Conservation (phyloP, 2,888 invertebrate genomes). For the Lepidonotus clava region DNA sequence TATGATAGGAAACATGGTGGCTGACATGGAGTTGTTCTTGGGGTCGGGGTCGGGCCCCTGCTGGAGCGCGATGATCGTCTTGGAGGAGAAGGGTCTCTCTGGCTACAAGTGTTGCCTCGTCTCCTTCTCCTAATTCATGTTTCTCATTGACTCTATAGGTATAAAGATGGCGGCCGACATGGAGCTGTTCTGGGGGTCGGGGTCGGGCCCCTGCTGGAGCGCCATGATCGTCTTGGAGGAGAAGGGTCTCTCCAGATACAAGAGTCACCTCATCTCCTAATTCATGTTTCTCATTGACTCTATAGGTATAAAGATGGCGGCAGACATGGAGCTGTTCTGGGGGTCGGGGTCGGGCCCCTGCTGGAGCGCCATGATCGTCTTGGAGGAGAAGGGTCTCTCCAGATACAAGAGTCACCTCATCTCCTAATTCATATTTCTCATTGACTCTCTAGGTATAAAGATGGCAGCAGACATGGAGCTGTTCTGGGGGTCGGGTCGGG, state of each 20-base stretch:
- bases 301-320: no score
- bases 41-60: conserved; percentile 74
- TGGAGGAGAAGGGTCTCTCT: conserved; percentile 72
- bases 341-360: conserved; percentile 74
- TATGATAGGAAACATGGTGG: no score
- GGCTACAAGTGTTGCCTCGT: conserved; percentile 66
- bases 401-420: conserved; percentile 66
- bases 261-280: conserved; percentile 67
- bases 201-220: conserved; percentile 72
- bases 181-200: conserved; percentile 74
- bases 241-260: conserved; percentile 68
- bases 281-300: no score
- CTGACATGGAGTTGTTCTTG: conserved; percentile 71
- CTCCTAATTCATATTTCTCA: no score
- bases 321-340: conserved; percentile 71
- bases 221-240: conserved; percentile 71
- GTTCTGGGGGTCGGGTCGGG: conserved; percentile 73
- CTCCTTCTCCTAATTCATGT: conserved; percentile 68
- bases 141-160: no score
- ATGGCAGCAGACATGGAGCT: conserved; percentile 67
- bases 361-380: conserved; percentile 69
- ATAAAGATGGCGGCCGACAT: conserved; percentile 63
- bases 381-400: conserved; percentile 72
- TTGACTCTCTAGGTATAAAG: no score
- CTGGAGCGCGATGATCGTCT: conserved; percentile 69